Base-by-base conservation (phyloP, 2,113 vertebrate genomes). In the Bubo blakistoni region DNA sequence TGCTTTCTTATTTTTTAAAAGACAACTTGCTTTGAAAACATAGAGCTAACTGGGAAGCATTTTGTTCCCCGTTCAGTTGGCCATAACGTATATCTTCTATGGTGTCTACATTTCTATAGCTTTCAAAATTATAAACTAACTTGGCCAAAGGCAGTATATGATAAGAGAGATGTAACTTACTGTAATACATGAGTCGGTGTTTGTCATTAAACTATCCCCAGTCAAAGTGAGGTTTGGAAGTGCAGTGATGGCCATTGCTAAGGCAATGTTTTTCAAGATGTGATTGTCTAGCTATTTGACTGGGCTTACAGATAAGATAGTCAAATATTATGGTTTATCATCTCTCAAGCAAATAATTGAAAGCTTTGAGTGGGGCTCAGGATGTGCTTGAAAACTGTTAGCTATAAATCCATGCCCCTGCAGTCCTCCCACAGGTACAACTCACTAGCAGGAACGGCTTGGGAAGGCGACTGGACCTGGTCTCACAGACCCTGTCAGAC, bases 151-250 rank as follows among this genome's bases (percentile, higher is more conserved):
- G 73, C 62, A 87, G 49, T 76, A 40, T 58, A 38, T 65, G 34
- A 61, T 79, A 92, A 90, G n/a, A 88, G 59, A 89, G 27, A 58
- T 94, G 49, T 63, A 29, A 89, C 94, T 94, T 89, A 89, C 42
- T 92, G 40, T 79, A 70, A 94, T 62, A 91, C 21, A 65, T 36
- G 5, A 57, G 58, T 84, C 2, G 0, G 11, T 62, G 30, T 52
- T 86, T 24, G 7, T 69, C 94, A 78, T 82, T 85, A 85, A 87
- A 84, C 38, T 66, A 13, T 63, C 24, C 3, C 26, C 65, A 78
- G 51, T 74, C 46, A 72, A 79, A 92, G 34, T 14, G 54, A 85
- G 82, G 13, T 70, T 83, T 76, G 84, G 25, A 82, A 87, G n/a
- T 66, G 32, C 49, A 70, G 58, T 58, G 81, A 87, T 40, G 22